Conservation (phyloP, 2,113 vertebrate genomes). For the Thermophis baileyi region DNA sequence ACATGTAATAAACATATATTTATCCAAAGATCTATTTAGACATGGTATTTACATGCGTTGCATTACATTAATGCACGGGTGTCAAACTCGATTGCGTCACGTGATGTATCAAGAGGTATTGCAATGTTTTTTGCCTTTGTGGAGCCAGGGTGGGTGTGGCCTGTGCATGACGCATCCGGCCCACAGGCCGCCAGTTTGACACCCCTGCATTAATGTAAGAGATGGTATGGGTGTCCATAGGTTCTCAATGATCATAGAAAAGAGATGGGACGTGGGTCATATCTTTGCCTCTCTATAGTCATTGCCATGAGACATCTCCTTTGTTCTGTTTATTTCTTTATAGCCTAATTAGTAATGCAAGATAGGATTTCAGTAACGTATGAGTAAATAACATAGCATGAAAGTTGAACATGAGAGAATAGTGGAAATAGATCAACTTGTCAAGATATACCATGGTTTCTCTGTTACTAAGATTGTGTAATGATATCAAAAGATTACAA, state of each 20-base stretch:
- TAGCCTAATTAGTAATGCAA: neutral
- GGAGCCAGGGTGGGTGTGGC: no score
- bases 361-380: neutral
- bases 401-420: neutral
- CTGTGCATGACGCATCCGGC: no score
- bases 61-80: neutral
- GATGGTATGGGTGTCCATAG: neutral
- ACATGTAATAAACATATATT: neutral
- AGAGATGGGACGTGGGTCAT: neutral
- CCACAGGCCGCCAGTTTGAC: no score
- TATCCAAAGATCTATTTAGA: neutral
- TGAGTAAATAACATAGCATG: neutral
- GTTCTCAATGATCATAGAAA: neutral
- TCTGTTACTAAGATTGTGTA: neutral
- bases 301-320: neutral
- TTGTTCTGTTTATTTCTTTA: neutral
- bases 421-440: neutral
- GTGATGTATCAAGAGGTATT: no score
- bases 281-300: neutral
- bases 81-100: no score
- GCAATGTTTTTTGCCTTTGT: no score
- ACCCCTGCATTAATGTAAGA: neutral
- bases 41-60: neutral
- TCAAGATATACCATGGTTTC: neutral
- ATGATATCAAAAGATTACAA: neutral